Evolutionary conservation across 2,888 invertebrate genomes (phyloP).

Genomic region (Meta bourneti): DNA sequence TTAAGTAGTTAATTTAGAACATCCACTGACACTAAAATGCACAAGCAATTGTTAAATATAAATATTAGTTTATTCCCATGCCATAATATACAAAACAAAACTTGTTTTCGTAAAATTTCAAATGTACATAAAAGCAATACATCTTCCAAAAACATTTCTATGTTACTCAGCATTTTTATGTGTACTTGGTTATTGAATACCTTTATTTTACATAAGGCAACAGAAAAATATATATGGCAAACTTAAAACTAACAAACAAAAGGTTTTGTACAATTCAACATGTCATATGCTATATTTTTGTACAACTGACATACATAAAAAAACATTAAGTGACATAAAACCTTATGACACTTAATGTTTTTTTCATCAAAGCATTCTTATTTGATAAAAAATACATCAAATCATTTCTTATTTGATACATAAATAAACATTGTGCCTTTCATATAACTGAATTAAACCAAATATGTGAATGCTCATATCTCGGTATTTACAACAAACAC

Average conservation of each 20-base stretch:
- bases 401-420: no score
- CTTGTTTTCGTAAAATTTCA: constrained; percentile 10
- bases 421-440: no score
- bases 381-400: no score
- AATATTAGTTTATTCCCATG: constrained; percentile 57
- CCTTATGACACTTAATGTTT: no score
- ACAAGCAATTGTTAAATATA: neutral
- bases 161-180: neutral
- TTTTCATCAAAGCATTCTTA: no score
- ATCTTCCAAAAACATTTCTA: constrained; percentile 3
- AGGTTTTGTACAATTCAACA: neutral
- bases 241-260: neutral
- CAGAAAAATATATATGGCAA: neutral
- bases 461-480: no score
- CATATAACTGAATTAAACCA: no score
- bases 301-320: no score
- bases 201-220: neutral
- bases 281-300: neutral
- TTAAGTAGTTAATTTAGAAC: no score
- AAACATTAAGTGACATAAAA: no score
- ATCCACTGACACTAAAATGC: neutral
- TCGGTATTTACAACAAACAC: no score
- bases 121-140: constrained; percentile 31
- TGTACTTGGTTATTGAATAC: no score
- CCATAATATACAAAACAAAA: constrained; percentile 57